A percentile compares a stretch with the other conserved stretches of the same genome.
phyloP scores from a whole-genome alignment of 37 sponge, comb jelly and placozoan species.

The Beroe forskalii region DNA sequence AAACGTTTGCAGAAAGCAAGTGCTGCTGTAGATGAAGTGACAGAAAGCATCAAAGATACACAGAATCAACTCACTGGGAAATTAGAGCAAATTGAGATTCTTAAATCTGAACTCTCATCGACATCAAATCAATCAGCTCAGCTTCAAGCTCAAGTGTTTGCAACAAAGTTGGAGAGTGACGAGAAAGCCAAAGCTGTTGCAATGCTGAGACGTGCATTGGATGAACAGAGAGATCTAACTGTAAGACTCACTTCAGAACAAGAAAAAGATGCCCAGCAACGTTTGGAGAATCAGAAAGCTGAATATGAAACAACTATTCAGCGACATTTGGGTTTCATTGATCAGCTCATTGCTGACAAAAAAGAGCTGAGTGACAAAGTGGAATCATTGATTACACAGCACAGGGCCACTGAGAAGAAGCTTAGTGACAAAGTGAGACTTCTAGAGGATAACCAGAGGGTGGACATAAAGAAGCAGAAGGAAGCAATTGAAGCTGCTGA shows the following conservation, averaged over 20 bases:
- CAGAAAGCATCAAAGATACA: slow-evolving; percentile 54
- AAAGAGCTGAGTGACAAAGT: slow-evolving; percentile 77
- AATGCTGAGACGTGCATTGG: slow-evolving; percentile 81
- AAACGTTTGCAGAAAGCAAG: slow-evolving; percentile 1
- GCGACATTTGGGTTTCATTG: slow-evolving; percentile 86
- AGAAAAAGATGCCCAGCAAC: slow-evolving; percentile 83
- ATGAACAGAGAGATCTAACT: slow-evolving; percentile 59
- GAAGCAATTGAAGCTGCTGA: slow-evolving; percentile 80
- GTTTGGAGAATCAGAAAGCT: slow-evolving; percentile 76
- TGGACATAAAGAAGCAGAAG: slow-evolving; percentile 76
- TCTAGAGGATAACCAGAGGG: slow-evolving; percentile 75
- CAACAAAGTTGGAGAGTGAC: slow-evolving; percentile 78
- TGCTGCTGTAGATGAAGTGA: slow-evolving; percentile 53
- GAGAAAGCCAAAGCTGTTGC: slow-evolving; percentile 69
- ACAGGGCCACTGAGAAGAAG: slow-evolving; percentile 77
- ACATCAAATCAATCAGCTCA: slow-evolving; percentile 42
- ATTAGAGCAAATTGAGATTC: not conserved
- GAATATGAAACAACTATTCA: slow-evolving; percentile 87
- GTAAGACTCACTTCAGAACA: slow-evolving; percentile 71
- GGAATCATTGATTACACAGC: slow-evolving; percentile 73
- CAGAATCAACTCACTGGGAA: slow-evolving; percentile 26
- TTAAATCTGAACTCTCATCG: slow-evolving; percentile 7
- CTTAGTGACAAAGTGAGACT: slow-evolving; percentile 73
- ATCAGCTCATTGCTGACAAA: slow-evolving; percentile 93
- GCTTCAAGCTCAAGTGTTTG: slow-evolving; percentile 56